A percentile compares a stretch with the other conserved stretches of the same genome.
phyloP scores from a whole-genome alignment of 1,140 invertebrate species.

The Drepana arcuata region DNA sequence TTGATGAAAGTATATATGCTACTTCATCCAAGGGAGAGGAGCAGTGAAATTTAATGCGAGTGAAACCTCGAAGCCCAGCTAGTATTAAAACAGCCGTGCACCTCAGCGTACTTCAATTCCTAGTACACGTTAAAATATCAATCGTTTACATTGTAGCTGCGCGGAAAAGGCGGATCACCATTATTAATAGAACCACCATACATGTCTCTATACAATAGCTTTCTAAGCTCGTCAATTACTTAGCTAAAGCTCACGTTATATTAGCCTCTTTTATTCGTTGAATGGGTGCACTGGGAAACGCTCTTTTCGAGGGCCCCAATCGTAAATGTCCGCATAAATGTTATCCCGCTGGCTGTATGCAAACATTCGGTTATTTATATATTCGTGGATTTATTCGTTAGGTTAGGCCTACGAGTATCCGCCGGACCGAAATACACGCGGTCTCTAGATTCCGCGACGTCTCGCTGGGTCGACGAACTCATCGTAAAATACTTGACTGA shows the following conservation, averaged over 20 bases:
- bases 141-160: conserved; percentile 4
- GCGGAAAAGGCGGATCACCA: background rate
- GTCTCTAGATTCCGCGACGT: conserved; percentile 62
- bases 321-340: conserved; percentile 52
- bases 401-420: conserved; percentile 50
- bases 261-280: no score
- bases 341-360: conserved; percentile 32
- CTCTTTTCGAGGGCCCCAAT: conserved; percentile 33
- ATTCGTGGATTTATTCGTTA: conserved; percentile 53
- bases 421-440: conserved; percentile 53
- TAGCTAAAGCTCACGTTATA: no score
- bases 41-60: no score
- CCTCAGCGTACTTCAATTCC: conserved; percentile 15
- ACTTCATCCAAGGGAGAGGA: no score
- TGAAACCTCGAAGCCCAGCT: no score
- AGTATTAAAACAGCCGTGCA: conserved; percentile 11
- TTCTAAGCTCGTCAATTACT: no score
- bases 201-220: no score
- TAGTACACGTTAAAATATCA: conserved; percentile 3
- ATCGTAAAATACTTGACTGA: conserved; percentile 3
- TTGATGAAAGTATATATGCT: no score
- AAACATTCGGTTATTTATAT: conserved; percentile 50
- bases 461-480: conserved; percentile 53
- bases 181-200: conserved; percentile 1
- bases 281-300: conserved; percentile 31